Percentiles rank a stretch among this genome's conserved stretches.
These are phyloP conservation scores for Parasteatoda tepidariorum DNA, from an alignment of 1,140 invertebrate genomes.

Conservation along the genomic window DNA sequence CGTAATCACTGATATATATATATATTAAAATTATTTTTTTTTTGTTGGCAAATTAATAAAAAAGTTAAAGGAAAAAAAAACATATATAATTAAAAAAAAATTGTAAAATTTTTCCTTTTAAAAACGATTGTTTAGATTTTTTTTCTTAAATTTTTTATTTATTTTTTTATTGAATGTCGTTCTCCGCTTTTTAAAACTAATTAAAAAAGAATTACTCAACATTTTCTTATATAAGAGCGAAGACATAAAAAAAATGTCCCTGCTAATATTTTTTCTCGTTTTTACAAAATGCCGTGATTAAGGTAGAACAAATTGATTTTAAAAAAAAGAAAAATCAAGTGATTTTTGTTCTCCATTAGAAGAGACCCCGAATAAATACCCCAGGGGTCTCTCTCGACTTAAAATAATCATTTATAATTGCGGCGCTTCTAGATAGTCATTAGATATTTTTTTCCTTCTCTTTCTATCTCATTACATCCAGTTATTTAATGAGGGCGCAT, in stretches of 20 bases:
- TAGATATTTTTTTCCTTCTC: not conserved
- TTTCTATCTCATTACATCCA: no score
- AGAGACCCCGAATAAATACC: slow-evolving; percentile 7
- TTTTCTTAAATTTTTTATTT: no score
- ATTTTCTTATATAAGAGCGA: slow-evolving; percentile 24
- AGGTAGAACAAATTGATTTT: not conserved
- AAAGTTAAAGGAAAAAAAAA: no score
- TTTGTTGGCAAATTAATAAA: no score
- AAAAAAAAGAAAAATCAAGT: not conserved
- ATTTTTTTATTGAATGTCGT: not conserved
- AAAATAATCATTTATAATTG: slow-evolving; percentile 53
- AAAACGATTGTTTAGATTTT: no score
- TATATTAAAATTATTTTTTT: no score
- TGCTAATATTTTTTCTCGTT: slow-evolving; percentile 25
- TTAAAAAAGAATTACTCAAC: slow-evolving; percentile 27
- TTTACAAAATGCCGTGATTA: slow-evolving; percentile 1
- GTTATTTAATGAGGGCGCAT: no score
- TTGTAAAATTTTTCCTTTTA: no score
- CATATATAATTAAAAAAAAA: no score
- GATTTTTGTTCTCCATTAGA: not conserved
- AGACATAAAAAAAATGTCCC: not conserved
- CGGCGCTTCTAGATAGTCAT: slow-evolving; percentile 6
- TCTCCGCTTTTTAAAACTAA: slow-evolving; percentile 26
- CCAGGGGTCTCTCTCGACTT: slow-evolving; percentile 19
- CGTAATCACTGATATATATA: no score